Evolutionary conservation across 2,797 vertebrate genomes (phyloP), one percentile per base, ranked within the genome.

Genomic region (Rhynchotus rufescens): DNA sequence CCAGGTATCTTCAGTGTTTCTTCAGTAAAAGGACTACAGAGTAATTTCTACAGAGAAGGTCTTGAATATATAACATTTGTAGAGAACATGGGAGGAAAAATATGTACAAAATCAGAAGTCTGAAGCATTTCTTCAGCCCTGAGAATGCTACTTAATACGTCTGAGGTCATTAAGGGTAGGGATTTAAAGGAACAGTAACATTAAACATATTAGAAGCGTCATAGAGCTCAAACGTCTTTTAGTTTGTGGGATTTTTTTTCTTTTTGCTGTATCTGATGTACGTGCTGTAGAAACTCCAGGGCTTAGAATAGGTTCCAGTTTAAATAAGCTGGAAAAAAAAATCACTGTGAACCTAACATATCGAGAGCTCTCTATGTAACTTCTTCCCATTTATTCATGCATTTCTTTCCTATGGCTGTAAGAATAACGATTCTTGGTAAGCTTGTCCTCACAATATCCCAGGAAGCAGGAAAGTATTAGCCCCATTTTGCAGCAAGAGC

Each of bases 111-210:
- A 86, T 93, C 84, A 84, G 83, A 92, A 82, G 75, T 88, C 83
- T 75, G 51, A 95, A 86, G 68, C 30, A 56, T 84, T 94, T 80
- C 47, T 92, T 79, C 64, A 81, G 82, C 49, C 65, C 80, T 52
- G 52, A 87, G 86, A 94, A 89, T 28, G 92, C 85, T 89, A 91
- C 92, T 94, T 95, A 96, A 94, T 93, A 90, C 86, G 71, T 94
- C 93, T 89, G 90, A 71, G 88, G 93, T 96, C 94, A 93, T 87
- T 86, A 96, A 90, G 83, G 88, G 84, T 67, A 81, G 45, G 61
- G 93, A 88, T 95, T 94, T 93, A 90, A 89, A 2, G 49, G 92
- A 94, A 95, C 77, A 94, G 88, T 87, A 94, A 93, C 67, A 89
- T 93, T 92, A 94, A 94, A 92, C 51, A 74, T 76, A 91, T 86